Base-by-base conservation (phyloP, 2,113 vertebrate genomes). In the Ariopsis seemanni region DNA sequence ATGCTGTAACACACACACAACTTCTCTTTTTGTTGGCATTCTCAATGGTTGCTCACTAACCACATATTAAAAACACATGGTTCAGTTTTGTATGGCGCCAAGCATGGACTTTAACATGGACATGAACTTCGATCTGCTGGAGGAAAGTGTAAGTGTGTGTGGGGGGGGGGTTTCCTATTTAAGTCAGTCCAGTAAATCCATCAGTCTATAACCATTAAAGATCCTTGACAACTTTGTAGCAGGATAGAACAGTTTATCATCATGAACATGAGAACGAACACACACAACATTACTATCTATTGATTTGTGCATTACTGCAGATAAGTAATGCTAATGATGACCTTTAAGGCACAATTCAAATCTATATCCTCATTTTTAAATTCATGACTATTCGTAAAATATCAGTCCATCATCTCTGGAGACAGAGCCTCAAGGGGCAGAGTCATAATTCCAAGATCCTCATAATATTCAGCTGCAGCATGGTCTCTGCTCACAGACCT, bases 31-130 rank as follows among this genome's bases (percentile, higher is more conserved):
- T 65, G 55, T 63, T 82, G 83, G 63, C 69, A 75, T 58, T 83
- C 79, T 79, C 14, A 62, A 74, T 48, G 18, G 53, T 79, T 69
- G 80, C 83, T 84, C 18, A 75, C 42, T n/a, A 75, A 83, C 17
- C 30, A 5, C 84, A 84, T 83, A 88, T 81, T 77, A 17, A 25
- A 88, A 88, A 86, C 89, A 90, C 55, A 90, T 90, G 89, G 62
- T 67, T 63, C n/a, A 17, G 65, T 88, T 67, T 71, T 77, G 69
- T 60, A 83, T 58, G 65, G 25, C 48, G n/a, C 53, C 34, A 11
- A 22, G 65, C 53, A 30, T 14, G 11, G 58, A 71, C 57, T 63
- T 88, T 50, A 85, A 72, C 50, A 82, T 84, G 60, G 48, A 75
- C 72, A 62, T 85, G 83, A 87, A 50, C 78, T 87, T 72, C 30